Base-by-base conservation (phyloP, 2,888 invertebrate genomes). In the Fissipunctia ypsillon region DNA sequence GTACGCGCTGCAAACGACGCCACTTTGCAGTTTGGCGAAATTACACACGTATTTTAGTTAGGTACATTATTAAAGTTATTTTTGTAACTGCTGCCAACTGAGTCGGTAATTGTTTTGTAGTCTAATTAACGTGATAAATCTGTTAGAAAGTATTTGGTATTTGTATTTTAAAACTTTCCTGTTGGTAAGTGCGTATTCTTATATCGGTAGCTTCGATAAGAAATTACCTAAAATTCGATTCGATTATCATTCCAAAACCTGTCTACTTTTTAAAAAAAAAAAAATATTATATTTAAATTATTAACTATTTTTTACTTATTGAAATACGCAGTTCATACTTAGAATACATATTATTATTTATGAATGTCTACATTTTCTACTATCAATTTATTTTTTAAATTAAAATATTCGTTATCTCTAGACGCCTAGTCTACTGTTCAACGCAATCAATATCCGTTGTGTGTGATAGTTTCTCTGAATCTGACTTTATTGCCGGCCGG, bases 1-100 rank as follows among this genome's bases (percentile, higher is more conserved):
- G 87, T 80, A 81, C 70, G 83, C 86, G 84, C 87, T 84, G 80
- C 57, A 67, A 69, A 75, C 70, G 70, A 82, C 76, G 77, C 78
- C 75, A 71, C 65, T 65, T 73, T 78, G 87, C 86, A 90, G 88
- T 88, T 90, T 88, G 69, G 67, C 76, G 41, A 87, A 88, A 88
- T 85, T 80, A 67, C 70, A 65, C 41, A 41, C n/a, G 16, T 31
- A 45, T 59, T 31, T 64, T 50, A 43, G 22, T 41, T 19, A 16
- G 25, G 43, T 60, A 54, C 22, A 38, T 65, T 60, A 59, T 56
- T 38, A 28, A 28, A 67, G 57, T 68, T 72, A 63, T 70, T 84
- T 70, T 54, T 14, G 25, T 48, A 52, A 64, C 43, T 16, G 28
- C 38, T 65, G 50, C 57, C 48, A 43, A 35, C n/a, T 43, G 45